A percentile compares a stretch with the other conserved stretches of the same genome.
Evolutionary conservation across 2,888 invertebrate genomes (phyloP).

Genomic region (Mechanitis messenoides): DNA sequence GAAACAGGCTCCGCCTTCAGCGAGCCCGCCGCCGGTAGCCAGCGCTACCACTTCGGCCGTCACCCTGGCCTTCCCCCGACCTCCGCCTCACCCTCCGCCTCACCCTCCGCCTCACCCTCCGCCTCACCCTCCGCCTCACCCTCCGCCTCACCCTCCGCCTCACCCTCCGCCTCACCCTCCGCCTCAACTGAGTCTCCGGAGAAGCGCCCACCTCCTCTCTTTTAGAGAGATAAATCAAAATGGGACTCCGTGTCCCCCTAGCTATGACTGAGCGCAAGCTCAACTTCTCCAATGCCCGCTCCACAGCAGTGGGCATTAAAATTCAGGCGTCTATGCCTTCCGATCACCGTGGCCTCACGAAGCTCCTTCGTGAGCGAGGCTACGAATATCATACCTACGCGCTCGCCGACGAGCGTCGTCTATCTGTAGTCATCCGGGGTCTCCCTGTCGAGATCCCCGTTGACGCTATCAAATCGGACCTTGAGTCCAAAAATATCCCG

Average conservation of each 20-base stretch:
- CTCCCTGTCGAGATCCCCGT: conserved; percentile 4
- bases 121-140: too few relatives aligned
- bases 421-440: not conserved
- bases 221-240: too few relatives aligned
- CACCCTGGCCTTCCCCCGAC: too few relatives aligned
- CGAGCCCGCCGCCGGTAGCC: too few relatives aligned
- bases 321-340: not conserved
- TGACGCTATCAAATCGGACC: not conserved
- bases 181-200: too few relatives aligned
- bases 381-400: conserved; percentile 7
- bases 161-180: not conserved
- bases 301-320: not conserved
- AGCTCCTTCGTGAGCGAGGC: not conserved
- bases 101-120: too few relatives aligned
- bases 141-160: not conserved
- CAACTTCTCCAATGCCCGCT: not conserved
- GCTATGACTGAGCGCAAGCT: not conserved
- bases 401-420: conserved; percentile 4
- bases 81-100: too few relatives aligned
- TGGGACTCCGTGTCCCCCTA: too few relatives aligned
- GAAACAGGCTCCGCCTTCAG: too few relatives aligned
- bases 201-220: too few relatives aligned
- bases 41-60: too few relatives aligned
- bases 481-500: not conserved
- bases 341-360: not conserved